phyloP scores from a whole-genome alignment of 2,113 vertebrate genomes.

The Semnornis frantzii region DNA sequence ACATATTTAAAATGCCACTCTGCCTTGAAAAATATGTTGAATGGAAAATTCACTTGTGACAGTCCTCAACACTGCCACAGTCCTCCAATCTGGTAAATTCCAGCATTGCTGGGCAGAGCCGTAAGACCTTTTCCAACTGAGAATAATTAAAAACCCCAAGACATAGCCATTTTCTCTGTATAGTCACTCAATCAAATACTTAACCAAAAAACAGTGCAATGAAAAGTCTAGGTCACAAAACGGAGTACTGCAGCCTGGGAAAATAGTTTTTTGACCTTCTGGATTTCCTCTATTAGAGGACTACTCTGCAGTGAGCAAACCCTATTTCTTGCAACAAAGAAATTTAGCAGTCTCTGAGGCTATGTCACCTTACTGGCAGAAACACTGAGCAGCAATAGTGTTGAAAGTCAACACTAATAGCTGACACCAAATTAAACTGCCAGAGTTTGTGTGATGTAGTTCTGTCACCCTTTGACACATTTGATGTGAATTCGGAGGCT shows the following conservation, averaged over 20 bases:
- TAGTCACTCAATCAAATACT: slow-evolving; percentile 36
- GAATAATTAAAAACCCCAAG: background rate
- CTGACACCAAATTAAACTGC: slow-evolving; percentile 78
- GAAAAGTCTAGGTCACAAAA: slow-evolving; percentile 48
- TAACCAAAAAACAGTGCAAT: slow-evolving; percentile 51
- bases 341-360: slow-evolving; percentile 66
- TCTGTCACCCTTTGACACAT: slow-evolving; percentile 75
- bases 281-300: slow-evolving; percentile 47
- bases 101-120: background rate
- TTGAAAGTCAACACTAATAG: slow-evolving; percentile 77
- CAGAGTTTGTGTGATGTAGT: slow-evolving; percentile 71
- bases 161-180: background rate
- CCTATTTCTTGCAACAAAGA: slow-evolving; percentile 70
- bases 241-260: background rate
- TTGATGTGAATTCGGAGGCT: slow-evolving; percentile 68
- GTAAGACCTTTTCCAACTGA: background rate
- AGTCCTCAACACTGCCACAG: background rate
- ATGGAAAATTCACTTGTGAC: background rate
- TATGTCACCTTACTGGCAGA: slow-evolving; percentile 76
- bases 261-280: slow-evolving; percentile 48
- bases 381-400: slow-evolving; percentile 63
- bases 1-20: background rate
- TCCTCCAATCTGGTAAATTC: background rate
- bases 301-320: slow-evolving; percentile 47
- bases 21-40: background rate